A percentile compares a stretch with the other conserved stretches of the same genome.
Conservation (phyloP, 2,113 vertebrate species). For the Elaphurus davidianus region DNA sequence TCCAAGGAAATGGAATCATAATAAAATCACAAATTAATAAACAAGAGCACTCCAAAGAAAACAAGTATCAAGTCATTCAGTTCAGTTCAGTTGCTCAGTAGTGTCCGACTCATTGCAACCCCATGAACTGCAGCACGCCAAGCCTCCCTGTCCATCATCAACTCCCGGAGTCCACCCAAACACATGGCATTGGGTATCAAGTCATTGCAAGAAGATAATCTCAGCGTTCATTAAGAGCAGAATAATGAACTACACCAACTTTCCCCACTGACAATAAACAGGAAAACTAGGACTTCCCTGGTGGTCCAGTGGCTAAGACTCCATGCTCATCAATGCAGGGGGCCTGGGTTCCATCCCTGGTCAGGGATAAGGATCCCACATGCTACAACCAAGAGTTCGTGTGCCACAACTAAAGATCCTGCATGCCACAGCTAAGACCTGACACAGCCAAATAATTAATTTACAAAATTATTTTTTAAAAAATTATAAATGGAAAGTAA, state of each 20-base stretch:
- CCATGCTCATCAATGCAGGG: not conserved
- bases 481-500: not conserved
- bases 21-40: not conserved
- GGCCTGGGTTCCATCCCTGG: not conserved
- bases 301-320: not conserved
- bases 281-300: not conserved
- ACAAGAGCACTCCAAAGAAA: not conserved
- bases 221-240: not conserved
- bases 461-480: not conserved
- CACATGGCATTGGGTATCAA: not conserved
- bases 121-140: too few species aligned
- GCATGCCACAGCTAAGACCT: not conserved
- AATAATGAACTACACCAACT: not conserved
- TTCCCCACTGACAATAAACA: not conserved
- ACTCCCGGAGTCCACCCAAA: too few species aligned
- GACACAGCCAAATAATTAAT: not conserved
- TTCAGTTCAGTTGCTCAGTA: too few species aligned
- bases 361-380: not conserved
- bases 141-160: too few species aligned
- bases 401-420: not conserved
- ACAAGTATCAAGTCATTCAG: not conserved
- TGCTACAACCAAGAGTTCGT: not conserved
- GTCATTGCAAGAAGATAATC: not conserved
- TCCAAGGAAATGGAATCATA: not conserved
- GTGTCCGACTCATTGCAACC: too few species aligned